Conservation (phyloP, 2,888 invertebrate genomes). For the Athalia cordata region DNA sequence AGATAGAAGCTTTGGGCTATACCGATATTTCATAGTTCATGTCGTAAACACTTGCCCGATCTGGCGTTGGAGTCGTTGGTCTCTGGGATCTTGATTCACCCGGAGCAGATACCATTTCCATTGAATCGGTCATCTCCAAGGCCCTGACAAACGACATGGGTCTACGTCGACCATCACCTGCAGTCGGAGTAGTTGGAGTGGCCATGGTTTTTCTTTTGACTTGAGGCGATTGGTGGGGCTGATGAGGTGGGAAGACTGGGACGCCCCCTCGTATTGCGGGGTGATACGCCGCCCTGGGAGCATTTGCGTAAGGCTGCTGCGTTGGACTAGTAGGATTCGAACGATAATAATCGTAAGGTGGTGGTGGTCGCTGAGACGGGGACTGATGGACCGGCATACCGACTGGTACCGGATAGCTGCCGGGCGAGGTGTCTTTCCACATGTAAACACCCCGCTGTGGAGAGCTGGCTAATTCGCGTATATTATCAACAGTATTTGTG, state of each 20-base stretch:
- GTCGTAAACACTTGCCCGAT: constrained; percentile 93
- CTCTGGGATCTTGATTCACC: constrained; percentile 61
- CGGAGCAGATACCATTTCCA: constrained; percentile 83
- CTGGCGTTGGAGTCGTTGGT: constrained; percentile 81
- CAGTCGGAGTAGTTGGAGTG: constrained; percentile 61
- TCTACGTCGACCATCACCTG: constrained; percentile 76
- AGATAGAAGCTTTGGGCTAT: constrained; percentile 77
- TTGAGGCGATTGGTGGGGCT: constrained; percentile 67
- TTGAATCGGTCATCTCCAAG: constrained; percentile 91
- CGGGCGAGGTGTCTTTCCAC: constrained; percentile 87
- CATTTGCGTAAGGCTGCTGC: constrained; percentile 73
- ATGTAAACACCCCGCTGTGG: constrained; percentile 88
- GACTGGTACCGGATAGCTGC: constrained; percentile 73
- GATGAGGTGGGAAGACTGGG: constrained; percentile 80
- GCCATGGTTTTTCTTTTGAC: constrained; percentile 66
- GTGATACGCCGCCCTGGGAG: constrained; percentile 76
- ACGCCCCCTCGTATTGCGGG: constrained; percentile 81
- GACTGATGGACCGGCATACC: constrained; percentile 60
- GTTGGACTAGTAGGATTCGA: constrained; percentile 87
- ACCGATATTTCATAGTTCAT: constrained; percentile 97
- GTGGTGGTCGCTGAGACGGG: constrained; percentile 69
- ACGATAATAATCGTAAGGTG: constrained; percentile 76
- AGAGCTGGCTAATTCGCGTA: constrained; percentile 90
- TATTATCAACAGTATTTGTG: constrained; percentile 89
- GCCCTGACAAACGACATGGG: constrained; percentile 94